Evolutionary conservation across 2,888 invertebrate genomes (phyloP), one percentile per base, ranked within the genome.

Genomic region (Orthosia cruda): DNA sequence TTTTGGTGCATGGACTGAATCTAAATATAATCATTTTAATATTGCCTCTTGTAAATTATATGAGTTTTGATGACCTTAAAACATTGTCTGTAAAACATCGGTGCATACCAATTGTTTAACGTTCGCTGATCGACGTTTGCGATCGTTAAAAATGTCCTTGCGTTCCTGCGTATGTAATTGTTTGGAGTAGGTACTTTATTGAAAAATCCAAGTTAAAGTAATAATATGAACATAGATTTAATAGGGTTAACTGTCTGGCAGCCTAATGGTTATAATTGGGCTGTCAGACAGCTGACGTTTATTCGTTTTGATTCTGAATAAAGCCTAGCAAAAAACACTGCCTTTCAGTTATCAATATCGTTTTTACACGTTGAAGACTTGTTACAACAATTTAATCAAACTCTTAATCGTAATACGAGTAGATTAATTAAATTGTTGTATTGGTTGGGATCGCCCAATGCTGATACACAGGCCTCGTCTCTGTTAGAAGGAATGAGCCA

Each of bases 91-190:
- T 23, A 15, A 64, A 68, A 50, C 32, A 74, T 16, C 18, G 23
- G 32, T 55, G 78, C 63, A 74, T 80, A 74, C 54, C 4, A 78
- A 80, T 67, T 58, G 5, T 12, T 12, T 16, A 2, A 12, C 16
- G n/a, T n/a, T 49, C 15, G 13, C 13, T n/a, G 23, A 32, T 47
- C 16, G 5, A 15, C 1, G 15, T 11, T 57, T 68, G n/a, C 16
- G 15, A 47, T 77, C n/a, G 16, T 54, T 47, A 20, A 5, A 55
- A 55, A 50, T 57, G 64, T 50, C 20, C n/a, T 74, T 57, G 49
- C 3, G 11, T 55, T 55, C 7, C 16, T 32, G 57, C 26, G 40
- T 9, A 7, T 9, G 4, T 40, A 40, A 40, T 40, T 9, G 40
- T 40, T 40, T 40, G 40, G 9, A 40, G 40, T 40, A 40, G 32